A percentile compares a stretch with the other conserved stretches of the same genome.
These are phyloP conservation scores for Propithecus coquereli DNA, from an alignment of 2,113 vertebrate genomes.

Conservation along the genomic window DNA sequence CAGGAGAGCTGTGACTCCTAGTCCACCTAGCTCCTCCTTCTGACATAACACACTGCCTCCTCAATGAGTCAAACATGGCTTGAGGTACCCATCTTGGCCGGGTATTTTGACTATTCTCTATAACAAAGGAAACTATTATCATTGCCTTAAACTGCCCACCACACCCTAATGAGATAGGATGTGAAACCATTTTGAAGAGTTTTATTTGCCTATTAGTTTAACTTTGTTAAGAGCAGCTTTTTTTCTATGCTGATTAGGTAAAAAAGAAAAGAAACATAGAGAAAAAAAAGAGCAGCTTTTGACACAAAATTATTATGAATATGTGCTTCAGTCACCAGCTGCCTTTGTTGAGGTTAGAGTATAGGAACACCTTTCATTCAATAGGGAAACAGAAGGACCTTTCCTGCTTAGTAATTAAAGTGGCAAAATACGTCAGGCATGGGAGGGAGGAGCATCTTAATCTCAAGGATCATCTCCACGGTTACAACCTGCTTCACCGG, in stretches of 20 bases:
- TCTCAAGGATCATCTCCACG: slow-evolving; percentile 40
- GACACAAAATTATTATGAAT: not conserved
- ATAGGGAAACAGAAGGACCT: not conserved
- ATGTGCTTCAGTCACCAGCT: not conserved
- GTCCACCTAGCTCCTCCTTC: not conserved
- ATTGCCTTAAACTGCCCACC: not conserved
- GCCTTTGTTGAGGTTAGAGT: not conserved
- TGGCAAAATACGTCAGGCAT: not conserved
- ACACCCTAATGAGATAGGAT: not conserved
- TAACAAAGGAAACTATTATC: not conserved
- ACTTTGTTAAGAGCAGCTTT: not conserved
- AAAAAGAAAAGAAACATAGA: too few species aligned
- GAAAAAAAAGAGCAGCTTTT: not conserved
- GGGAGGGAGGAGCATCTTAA: slow-evolving; percentile 19
- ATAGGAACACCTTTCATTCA: not conserved
- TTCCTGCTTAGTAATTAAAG: not conserved
- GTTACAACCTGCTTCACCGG: not conserved
- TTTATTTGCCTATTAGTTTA: not conserved
- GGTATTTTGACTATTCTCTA: not conserved
- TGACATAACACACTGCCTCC: not conserved
- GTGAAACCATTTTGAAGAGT: not conserved
- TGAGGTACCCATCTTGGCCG: too few species aligned
- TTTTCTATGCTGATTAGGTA: too few species aligned
- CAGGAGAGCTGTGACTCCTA: not conserved
- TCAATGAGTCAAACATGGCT: not conserved